Base-by-base conservation (phyloP, 1,140 invertebrate species). In the Asbolus verrucosus region DNA sequence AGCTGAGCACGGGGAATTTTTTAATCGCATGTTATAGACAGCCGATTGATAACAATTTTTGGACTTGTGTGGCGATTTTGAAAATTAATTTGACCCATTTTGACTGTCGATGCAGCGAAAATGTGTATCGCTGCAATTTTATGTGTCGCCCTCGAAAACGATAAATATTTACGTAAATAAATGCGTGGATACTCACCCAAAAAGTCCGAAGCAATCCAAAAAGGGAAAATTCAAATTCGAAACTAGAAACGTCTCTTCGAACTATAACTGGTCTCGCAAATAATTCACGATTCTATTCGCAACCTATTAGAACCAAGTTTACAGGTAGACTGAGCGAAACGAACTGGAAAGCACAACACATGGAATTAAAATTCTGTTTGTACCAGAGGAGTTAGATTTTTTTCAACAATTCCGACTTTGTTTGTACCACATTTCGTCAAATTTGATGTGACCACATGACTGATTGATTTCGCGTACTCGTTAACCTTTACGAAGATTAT, bases 281-380 rank as follows among this genome's bases (percentile, higher is more conserved):
- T 27, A 36, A 36, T 50, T 27, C 46, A 27, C 46, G 46, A 54
- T 9, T n/a, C 19, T 54, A 54, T 24, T 46, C 19, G 21, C 46
- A 13, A 54, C 33, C 33, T 36, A 36, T 11, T 36, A 36, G 33
- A 36, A 36, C 19, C 46, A 27, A 54, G 18, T 27, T 24, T 27
- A 11, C 46, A 19, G 14, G 19, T 54, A 54, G 46, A 54, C 46
- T 54, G 46, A 54, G 21, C 46, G 8, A 27, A 27, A 24, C 46
- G 19, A n/a, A 54, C 46, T 54, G 46, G 46, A 54, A 54, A 54
- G 46, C 46, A 27, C 24, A 36, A 36, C 33, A 36, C 46, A 54
- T 54, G 46, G 46, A 54, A 54, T 54, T 46, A 16, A n/a, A n/a
- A n/a, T 19, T 54, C 46, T 9, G 9, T 54, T 54, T 27, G 46